These are phyloP conservation scores for Cataglyphis hispanica DNA, from an alignment of 1,140 invertebrate species.

Conservation along the genomic window DNA sequence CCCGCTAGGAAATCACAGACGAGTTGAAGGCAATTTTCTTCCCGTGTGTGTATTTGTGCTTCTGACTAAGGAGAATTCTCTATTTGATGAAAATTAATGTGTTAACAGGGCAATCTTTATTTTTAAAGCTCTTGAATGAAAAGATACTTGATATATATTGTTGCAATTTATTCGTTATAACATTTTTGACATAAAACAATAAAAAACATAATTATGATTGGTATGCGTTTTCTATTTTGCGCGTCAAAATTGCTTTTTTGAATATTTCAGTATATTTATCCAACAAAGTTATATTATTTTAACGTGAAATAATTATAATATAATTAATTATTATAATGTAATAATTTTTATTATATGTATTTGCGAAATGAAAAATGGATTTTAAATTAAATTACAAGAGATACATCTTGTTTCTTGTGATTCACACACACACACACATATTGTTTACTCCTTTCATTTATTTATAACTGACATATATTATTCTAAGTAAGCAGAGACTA, in stretches of 20 bases:
- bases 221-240: too few relatives aligned
- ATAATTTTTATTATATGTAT: background rate
- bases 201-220: background rate
- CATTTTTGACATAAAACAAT: background rate
- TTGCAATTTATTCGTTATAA: slow-evolving; percentile 10
- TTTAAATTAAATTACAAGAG: background rate
- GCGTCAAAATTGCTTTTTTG: too few relatives aligned
- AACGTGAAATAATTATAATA: background rate
- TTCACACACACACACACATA: background rate
- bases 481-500: slow-evolving; percentile 30
- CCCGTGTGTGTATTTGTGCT: background rate
- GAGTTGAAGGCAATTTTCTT: slow-evolving; percentile 56
- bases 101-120: slow-evolving; percentile 8
- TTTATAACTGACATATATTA: slow-evolving; percentile 24
- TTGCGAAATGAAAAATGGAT: background rate
- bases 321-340: too few relatives aligned
- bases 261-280: background rate
- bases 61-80: background rate
- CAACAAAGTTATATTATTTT: background rate
- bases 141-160: background rate
- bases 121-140: background rate
- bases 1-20: slow-evolving; percentile 72
- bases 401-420: background rate
- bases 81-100: slow-evolving; percentile 34
- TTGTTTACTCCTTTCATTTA: slow-evolving; percentile 29